Base-by-base conservation (phyloP, 1,140 invertebrate genomes). In the Cardiocondyla obscurior region DNA sequence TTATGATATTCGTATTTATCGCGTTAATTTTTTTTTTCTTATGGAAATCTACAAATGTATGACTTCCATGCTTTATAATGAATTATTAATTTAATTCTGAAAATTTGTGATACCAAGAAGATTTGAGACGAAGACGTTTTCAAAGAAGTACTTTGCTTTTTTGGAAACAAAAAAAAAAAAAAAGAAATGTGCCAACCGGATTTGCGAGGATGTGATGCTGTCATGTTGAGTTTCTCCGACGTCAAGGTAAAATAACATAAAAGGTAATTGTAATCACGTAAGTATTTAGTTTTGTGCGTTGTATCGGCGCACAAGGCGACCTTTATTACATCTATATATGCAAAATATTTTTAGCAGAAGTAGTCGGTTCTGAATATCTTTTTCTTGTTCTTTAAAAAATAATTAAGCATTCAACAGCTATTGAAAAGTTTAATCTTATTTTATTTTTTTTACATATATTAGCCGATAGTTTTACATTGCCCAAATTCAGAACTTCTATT, bases 221-320 rank as follows among this genome's bases (percentile, higher is more conserved):
- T 36, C 0, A 14, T 39, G 16, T 36, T 44, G 28, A 65, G 16
- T 39, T 12, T 2, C 42, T 19, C n/a, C 10, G 33, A 39, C 8
- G 12, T 25, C 30, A 49, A 10, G 22, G 30, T 83, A 70, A 88
- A 72, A n/a, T n/a, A 64, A 72, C 53, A 19, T 70, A 83, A 69
- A 62, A 73, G 64, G 58, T 83, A n/a, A 82, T 81, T 22, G 64
- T 30, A 44, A n/a, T n/a, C 83, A 55, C 83, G 90, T 94, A 93
- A 94, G 93, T 94, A 93, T 92, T 89, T 90, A 87, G 89, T 93
- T 90, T 91, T 88, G 87, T 85, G 91, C 89, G 93, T 93, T 92
- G 93, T 94, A 94, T 94, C 93, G 93, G 93, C 93, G 89, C 90
- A 81, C 73, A 82, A 85, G 91, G 81, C 89, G 83, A 65, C 64